Conservation (phyloP, 1,140 invertebrate species). For the Drosophila sulfurigaster region DNA sequence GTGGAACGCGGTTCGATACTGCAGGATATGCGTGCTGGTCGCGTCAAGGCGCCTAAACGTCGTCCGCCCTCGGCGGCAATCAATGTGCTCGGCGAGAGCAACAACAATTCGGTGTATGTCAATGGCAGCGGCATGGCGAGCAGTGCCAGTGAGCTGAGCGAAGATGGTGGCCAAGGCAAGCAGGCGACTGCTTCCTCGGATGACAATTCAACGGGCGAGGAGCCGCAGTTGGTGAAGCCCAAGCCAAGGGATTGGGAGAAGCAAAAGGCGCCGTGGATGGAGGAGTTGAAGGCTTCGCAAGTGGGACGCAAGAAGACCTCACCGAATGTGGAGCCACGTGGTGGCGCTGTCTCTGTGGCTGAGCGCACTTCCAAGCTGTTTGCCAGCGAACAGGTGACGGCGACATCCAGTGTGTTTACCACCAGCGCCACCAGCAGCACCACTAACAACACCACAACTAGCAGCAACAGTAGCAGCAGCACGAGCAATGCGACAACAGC, state of each 20-base stretch:
- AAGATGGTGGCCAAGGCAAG: constrained; percentile 52
- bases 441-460: constrained; percentile 47
- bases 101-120: constrained; percentile 80
- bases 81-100: constrained; percentile 79
- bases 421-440: constrained; percentile 43
- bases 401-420: constrained; percentile 39
- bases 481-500: constrained; percentile 51
- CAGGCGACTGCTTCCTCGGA: constrained; percentile 60
- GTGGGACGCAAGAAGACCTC: constrained; percentile 87
- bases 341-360: constrained; percentile 48
- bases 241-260: constrained; percentile 87
- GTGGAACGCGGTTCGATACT: constrained; percentile 87
- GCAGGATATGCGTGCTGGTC: constrained; percentile 87
- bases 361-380: constrained; percentile 75
- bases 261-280: constrained; percentile 89
- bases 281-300: constrained; percentile 89
- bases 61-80: constrained; percentile 86
- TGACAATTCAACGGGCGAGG: constrained; percentile 82
- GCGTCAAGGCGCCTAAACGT: constrained; percentile 86
- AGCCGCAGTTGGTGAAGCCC: constrained; percentile 85
- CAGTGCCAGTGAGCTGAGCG: constrained; percentile 70
- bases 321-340: constrained; percentile 80
- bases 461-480: constrained; percentile 43
- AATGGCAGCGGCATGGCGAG: constrained; percentile 77
- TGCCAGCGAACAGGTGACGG: constrained; percentile 53